phyloP scores from a whole-genome alignment of 2,113 vertebrate species.

The Pelusios castaneus region DNA sequence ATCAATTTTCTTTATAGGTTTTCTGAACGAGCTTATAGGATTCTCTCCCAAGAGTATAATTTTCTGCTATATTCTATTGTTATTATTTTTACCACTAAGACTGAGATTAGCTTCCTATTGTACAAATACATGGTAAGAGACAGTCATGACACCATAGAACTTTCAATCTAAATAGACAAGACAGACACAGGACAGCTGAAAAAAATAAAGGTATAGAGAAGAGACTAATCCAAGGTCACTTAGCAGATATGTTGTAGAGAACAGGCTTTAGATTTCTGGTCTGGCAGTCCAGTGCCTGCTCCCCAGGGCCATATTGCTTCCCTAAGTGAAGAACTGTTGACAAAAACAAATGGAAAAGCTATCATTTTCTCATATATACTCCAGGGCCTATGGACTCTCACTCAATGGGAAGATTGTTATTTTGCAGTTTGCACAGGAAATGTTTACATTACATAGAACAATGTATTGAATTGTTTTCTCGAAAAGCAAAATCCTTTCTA shows the following conservation, averaged over 20 bases:
- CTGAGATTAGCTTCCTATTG: not conserved
- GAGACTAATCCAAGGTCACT: not conserved
- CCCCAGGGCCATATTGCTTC: not conserved
- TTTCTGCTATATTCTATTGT: not conserved
- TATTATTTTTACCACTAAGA: not conserved
- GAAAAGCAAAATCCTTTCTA: not conserved
- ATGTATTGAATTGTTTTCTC: not conserved
- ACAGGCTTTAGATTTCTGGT: not conserved
- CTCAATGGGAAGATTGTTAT: too few relatives aligned
- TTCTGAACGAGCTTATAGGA: not conserved
- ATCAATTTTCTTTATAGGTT: not conserved
- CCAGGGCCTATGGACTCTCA: not conserved
- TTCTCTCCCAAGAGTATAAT: not conserved
- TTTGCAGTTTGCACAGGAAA: too few relatives aligned
- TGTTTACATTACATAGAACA: not conserved
- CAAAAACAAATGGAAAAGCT: not conserved
- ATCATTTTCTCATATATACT: not conserved
- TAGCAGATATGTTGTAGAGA: not conserved
- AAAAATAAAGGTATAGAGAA: not conserved
- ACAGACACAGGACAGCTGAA: not conserved
- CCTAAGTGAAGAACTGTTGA: not conserved
- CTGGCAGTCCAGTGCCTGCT: not conserved
- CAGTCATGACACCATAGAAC: not conserved
- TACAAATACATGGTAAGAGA: not conserved
- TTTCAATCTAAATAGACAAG: not conserved